Percentiles rank a stretch among this genome's conserved stretches.
phyloP scores from a whole-genome alignment of 2,113 vertebrate genomes.

The Charina bottae region DNA sequence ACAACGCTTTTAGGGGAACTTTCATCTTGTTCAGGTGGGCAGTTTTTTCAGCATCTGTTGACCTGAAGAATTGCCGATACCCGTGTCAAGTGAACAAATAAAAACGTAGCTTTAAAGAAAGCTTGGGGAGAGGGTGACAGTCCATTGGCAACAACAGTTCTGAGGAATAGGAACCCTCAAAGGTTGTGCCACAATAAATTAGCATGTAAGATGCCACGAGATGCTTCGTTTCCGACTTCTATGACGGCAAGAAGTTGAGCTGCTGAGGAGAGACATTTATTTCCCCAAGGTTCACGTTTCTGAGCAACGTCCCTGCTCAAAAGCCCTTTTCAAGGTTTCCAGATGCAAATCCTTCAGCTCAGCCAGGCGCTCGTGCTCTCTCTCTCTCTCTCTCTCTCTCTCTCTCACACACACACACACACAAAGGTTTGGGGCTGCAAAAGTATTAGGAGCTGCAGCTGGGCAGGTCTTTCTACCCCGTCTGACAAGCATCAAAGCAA shows the following conservation, averaged over 20 bases:
- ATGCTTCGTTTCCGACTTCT: neutral
- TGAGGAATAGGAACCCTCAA: neutral
- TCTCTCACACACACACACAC: slow-evolving; percentile 65
- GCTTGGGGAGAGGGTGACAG: slow-evolving; percentile 55
- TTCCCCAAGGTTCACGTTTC: slow-evolving; percentile 54
- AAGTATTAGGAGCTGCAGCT: neutral
- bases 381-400: neutral
- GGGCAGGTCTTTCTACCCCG: neutral
- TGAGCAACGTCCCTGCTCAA: slow-evolving; percentile 66
- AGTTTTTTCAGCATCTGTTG: neutral
- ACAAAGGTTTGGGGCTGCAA: slow-evolving; percentile 64
- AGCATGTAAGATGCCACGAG: neutral
- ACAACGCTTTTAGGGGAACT: neutral
- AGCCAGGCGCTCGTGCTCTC: slow-evolving; percentile 72
- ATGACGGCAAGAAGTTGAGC: slow-evolving; percentile 13
- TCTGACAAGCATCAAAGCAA: neutral
- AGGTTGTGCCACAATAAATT: neutral
- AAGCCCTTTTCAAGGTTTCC: slow-evolving; percentile 77
- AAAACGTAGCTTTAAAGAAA: slow-evolving; percentile 33
- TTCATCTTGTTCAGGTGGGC: neutral
- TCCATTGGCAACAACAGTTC: slow-evolving; percentile 34
- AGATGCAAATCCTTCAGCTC: slow-evolving; percentile 81
- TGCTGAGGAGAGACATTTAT: slow-evolving; percentile 49
- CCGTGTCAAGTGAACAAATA: neutral
- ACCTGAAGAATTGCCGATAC: neutral